Evolutionary conservation across 2,113 vertebrate genomes (phyloP), one percentile per base, ranked within the genome.

Genomic region (Sturnira hondurensis): DNA sequence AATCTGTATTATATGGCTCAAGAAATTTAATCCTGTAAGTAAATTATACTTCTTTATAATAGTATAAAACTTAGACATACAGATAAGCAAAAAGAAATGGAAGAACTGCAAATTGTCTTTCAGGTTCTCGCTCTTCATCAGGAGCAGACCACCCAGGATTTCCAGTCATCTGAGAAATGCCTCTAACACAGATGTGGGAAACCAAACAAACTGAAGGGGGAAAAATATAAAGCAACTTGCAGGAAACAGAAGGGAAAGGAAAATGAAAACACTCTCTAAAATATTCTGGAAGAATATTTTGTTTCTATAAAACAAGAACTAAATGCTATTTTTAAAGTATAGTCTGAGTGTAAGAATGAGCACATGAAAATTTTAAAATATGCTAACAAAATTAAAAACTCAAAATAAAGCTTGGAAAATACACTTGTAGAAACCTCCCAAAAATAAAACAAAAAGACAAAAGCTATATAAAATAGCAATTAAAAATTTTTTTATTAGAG

Each of bases 301-400:
- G 63, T 54, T 94, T 89, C 54, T 63, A 65, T 54, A 81, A 93
- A 89, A 86, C 45, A 36, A 58, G 38, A 92, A 89, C 20, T 61
- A 89, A 80, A 74, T 67, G 50, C n/a, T 56, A 86, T 50, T 73
- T 80, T 86, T 3, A 85, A 92, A 58, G 56, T 26, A 26, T 11
- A 58, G 24, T 58, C 56, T 76, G 19, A 68, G 10, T 70, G 36
- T 54, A 67, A 54, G 65, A 82, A 93, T 54, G 43, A 47, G 61
- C 45, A 78, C 19, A 17, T 73, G 38, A 78, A 73, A 50, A 7
- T 31, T 87, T 77, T 78, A 9, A 87, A 84, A 83, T 52, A 43
- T 38, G 54, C 56, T 80, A 88, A 80, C 26, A 87, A n/a, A 90
- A 87, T 93, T 87, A 24, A 73, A 82, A 90, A 70, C 36, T 92